phyloP scores from a whole-genome alignment of 2,888 invertebrate species.

The Acleris literana region DNA sequence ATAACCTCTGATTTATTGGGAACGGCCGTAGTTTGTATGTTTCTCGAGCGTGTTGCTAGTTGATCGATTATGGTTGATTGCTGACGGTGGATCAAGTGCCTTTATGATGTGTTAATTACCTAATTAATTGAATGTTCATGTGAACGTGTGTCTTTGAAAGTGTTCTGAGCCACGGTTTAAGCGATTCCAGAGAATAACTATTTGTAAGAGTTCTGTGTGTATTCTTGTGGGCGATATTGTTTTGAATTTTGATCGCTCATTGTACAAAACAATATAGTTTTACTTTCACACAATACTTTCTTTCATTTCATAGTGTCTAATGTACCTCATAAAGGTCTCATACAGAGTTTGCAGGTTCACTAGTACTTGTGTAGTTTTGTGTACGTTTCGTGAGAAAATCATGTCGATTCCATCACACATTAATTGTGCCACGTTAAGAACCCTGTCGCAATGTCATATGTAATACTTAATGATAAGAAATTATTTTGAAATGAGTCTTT shows the following conservation, averaged over 20 bases:
- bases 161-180: constrained; percentile 46
- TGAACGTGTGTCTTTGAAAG: constrained; percentile 3
- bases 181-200: constrained; percentile 55
- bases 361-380: no score
- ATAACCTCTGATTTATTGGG: no score
- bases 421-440: no score
- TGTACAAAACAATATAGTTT: constrained; percentile 80
- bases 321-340: constrained; percentile 8
- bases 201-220: constrained; percentile 63
- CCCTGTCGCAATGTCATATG: no score
- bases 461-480: no score
- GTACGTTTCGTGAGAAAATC: no score
- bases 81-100: background rate
- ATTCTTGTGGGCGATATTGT: constrained; percentile 68
- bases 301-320: constrained; percentile 53
- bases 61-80: background rate
- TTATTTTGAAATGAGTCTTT: no score
- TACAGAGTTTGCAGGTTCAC: no score
- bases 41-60: background rate
- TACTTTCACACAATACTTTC: constrained; percentile 67
- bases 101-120: background rate
- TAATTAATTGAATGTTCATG: constrained; percentile 4
- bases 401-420: no score
- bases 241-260: constrained; percentile 64
- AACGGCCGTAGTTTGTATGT: background rate